A percentile compares a stretch with the other conserved stretches of the same genome.
Evolutionary conservation across 2,888 invertebrate species (phyloP).

Genomic region (Apocheima hispidaria): DNA sequence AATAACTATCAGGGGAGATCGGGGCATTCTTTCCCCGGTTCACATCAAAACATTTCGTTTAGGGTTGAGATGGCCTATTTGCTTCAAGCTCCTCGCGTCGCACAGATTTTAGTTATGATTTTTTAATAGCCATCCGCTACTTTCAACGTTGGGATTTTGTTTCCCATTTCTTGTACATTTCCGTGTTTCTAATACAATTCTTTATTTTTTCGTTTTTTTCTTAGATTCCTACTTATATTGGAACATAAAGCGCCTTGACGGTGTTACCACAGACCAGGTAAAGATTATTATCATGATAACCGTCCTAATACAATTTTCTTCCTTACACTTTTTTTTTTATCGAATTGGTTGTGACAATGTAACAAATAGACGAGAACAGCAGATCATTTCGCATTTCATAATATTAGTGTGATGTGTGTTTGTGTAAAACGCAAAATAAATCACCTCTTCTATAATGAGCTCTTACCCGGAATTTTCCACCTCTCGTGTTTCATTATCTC

Average conservation of each 20-base stretch:
- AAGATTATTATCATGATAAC: too few species aligned
- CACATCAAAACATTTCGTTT: conserved; percentile 73
- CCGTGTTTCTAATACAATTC: conserved; percentile 1
- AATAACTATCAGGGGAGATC: conserved; percentile 89
- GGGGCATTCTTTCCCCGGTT: conserved; percentile 70
- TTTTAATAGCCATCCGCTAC: conserved; percentile 62
- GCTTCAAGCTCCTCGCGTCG: conserved; percentile 42
- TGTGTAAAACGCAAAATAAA: background rate
- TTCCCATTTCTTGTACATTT: conserved; percentile 25
- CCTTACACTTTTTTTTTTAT: too few species aligned
- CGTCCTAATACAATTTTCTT: too few species aligned
- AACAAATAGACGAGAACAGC: background rate
- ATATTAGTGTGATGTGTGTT: background rate
- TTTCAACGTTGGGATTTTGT: conserved; percentile 42
- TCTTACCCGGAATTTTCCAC: conserved; percentile 41
- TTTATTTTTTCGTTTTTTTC: background rate
- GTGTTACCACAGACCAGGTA: too few species aligned
- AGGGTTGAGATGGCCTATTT: conserved; percentile 66
- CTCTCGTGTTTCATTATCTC: conserved; percentile 45
- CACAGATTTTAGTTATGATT: conserved; percentile 69
- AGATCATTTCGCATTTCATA: background rate
- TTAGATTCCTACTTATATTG: too few species aligned
- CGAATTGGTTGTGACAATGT: background rate
- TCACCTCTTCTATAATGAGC: conserved; percentile 24
- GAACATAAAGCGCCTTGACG: background rate